Base-by-base conservation (phyloP, 2,113 vertebrate genomes). In the Neogale vison region DNA sequence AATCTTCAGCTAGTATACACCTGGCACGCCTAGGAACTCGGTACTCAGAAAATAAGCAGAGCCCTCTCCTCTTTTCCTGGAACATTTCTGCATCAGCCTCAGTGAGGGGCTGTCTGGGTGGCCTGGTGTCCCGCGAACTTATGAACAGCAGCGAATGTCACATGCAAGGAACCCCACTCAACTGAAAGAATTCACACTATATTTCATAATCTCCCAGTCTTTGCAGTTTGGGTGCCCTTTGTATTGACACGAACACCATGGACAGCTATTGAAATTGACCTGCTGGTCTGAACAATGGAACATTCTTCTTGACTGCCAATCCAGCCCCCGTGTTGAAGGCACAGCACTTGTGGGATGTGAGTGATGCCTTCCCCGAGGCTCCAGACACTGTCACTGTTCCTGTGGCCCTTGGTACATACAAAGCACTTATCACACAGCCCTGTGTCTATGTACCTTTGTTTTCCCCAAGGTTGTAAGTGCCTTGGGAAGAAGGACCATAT, bases 31-130 rank as follows among this genome's bases (percentile, higher is more conserved):
- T 61, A 65, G 67, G 87, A 91, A 76, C 42, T 79, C 23, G 5
- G 36, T 50, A 6, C 67, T 94, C 55, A 87, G 85, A 93, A 34
- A 91, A 31, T 85, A 89, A 93, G 65, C 96, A 95, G 91, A 88
- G 57, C 59, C 29, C 13, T 42, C n/a, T 77, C 17, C 4, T 23
- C 81, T 85, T 26, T 76, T 55, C 88, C 84, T 61, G 69, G 36
- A 85, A 83, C 24, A 65, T 74, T 55, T 72, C 77, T 42, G 39
- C 29, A 17, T 65, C 50, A 20, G 23, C 39, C n/a, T 92, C 52
- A 17, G 34, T 14, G 26, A 71, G 55, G 4, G 29, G 65, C 67
- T 71, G 24, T 79, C 85, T 50, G 9, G 39, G 88, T 39, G 77
- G 42, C 29, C 93, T 23, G 12, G 63, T 39, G n/a, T 26, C 42